phyloP scores from a whole-genome alignment of 2,113 vertebrate genomes.

The Smithornis capensis region DNA sequence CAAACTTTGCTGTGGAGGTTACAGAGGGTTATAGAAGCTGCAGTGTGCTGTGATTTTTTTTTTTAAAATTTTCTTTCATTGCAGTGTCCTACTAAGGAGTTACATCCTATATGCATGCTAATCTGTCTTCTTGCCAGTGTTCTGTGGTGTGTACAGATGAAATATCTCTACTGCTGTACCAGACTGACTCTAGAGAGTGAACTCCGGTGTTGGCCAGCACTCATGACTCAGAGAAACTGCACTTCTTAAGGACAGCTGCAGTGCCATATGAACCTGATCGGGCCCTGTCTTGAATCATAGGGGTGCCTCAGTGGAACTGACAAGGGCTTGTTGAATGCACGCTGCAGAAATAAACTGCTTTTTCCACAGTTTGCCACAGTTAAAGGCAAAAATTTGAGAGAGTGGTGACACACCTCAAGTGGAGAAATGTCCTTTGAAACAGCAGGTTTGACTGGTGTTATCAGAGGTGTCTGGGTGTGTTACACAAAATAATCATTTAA shows the following conservation, averaged over 20 bases:
- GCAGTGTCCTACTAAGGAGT: not conserved
- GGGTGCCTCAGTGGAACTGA: not conserved
- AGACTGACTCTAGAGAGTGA: not conserved
- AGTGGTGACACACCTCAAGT: not conserved
- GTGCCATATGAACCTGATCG: rapidly evolving
- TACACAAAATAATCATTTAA: conserved; percentile 15
- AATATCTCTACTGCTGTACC: not conserved
- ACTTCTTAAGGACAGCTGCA: not conserved
- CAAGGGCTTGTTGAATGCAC: not conserved
- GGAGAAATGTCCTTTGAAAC: not conserved
- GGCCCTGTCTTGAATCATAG: not conserved
- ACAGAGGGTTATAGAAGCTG: not conserved
- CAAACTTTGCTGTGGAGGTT: not conserved
- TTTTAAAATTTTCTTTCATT: not conserved
- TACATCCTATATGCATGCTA: rapidly evolving
- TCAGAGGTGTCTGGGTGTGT: not conserved
- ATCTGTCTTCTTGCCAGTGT: not conserved
- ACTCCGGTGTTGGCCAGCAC: not conserved
- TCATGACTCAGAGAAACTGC: not conserved
- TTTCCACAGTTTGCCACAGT: not conserved
- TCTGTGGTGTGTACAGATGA: not conserved
- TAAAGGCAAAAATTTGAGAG: not conserved
- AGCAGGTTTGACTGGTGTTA: not conserved
- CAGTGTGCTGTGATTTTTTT: not conserved
- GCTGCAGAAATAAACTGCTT: not conserved